A percentile compares a stretch with the other conserved stretches of the same genome.
Conservation (phyloP, 2,888 invertebrate species). For the Troglohyphantes excavatus region DNA sequence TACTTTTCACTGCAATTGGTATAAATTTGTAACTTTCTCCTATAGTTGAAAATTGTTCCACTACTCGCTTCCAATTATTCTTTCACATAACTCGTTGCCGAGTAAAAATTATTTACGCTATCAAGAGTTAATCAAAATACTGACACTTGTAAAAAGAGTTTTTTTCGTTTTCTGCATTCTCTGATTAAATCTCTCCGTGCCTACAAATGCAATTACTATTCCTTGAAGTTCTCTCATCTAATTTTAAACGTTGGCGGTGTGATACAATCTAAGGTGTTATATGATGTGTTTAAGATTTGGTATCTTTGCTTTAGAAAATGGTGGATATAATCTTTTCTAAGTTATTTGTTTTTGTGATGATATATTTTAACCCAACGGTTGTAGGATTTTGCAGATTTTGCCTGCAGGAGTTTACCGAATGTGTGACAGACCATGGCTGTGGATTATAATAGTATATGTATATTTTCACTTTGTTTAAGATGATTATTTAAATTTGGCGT, state of each 20-base stretch:
- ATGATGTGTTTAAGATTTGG: background rate
- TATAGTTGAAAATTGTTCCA: background rate
- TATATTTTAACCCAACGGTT: too few species aligned
- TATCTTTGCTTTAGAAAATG: background rate
- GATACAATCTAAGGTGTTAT: background rate
- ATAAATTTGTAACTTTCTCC: background rate
- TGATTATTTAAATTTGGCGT: too few species aligned
- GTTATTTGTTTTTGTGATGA: background rate
- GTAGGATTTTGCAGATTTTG: too few species aligned
- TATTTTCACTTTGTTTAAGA: too few species aligned
- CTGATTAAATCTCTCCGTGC: background rate
- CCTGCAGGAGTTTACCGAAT: too few species aligned
- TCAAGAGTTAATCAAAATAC: background rate
- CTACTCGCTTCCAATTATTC: background rate
- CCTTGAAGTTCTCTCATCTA: background rate
- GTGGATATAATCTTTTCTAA: background rate
- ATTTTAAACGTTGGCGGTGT: background rate
- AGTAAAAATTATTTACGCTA: constrained; percentile 4
- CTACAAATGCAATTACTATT: background rate
- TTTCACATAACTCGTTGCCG: background rate
- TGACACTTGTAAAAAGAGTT: background rate
- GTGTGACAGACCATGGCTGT: too few species aligned
- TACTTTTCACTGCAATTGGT: too few species aligned
- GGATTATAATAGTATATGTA: too few species aligned
- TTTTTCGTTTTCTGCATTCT: background rate